phyloP scores from a whole-genome alignment of 2,888 invertebrate genomes.

The Euplagia quadripunctaria region DNA sequence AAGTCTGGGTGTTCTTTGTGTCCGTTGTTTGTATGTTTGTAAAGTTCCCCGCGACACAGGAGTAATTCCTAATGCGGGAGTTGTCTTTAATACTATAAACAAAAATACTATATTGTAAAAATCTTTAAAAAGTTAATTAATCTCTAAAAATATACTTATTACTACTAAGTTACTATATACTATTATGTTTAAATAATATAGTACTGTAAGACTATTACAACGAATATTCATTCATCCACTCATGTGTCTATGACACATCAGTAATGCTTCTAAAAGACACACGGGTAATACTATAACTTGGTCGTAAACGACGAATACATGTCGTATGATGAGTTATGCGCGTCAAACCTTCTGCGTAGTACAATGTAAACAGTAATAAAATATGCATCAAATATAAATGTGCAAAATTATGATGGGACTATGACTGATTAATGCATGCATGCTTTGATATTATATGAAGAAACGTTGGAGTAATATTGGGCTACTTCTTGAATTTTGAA shows the following conservation, averaged over 20 bases:
- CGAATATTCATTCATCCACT: neutral
- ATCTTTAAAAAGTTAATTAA: no score
- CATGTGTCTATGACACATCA: neutral
- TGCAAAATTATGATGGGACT: neutral
- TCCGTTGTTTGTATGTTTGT: no score
- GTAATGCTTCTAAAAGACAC: neutral
- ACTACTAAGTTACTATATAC: no score
- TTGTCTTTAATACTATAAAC: no score
- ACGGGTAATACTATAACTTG: constrained; percentile 1
- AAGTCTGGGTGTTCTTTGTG: no score
- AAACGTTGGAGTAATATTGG: neutral
- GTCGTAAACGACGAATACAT: constrained; percentile 7
- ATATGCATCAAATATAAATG: neutral
- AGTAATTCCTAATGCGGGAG: no score
- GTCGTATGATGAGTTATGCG: neutral
- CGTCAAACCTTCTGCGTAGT: neutral
- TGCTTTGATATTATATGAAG: neutral
- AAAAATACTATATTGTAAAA: no score
- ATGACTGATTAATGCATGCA: neutral
- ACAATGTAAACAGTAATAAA: constrained; percentile 1
- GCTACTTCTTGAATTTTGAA: neutral
- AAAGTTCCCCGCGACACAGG: no score
- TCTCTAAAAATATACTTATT: no score
- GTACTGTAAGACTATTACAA: neutral
- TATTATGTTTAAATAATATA: no score